phyloP scores from a whole-genome alignment of 2,888 invertebrate species.

The Galerucella nymphaeae region DNA sequence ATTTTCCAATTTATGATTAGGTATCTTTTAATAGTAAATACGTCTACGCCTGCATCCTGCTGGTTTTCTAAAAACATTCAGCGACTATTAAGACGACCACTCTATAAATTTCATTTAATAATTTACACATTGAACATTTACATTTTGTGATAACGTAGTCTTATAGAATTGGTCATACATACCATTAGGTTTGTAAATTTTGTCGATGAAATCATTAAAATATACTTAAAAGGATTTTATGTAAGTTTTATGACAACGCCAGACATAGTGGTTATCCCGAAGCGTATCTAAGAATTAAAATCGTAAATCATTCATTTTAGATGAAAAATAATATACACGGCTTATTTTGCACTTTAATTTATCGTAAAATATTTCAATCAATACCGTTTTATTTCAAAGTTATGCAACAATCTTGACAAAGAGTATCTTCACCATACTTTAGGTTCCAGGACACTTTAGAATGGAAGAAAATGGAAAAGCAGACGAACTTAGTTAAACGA shows the following conservation, averaged over 20 bases:
- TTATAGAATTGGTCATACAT: not conserved
- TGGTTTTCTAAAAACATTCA: not conserved
- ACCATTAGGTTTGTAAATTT: conserved; percentile 1
- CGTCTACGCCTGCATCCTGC: not conserved
- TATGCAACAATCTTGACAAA: no score
- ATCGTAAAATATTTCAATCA: not conserved
- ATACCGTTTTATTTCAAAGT: no score
- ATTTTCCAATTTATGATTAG: no score
- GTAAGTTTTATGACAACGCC: conserved; percentile 26
- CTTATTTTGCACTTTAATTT: no score
- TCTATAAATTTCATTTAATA: conserved; percentile 17
- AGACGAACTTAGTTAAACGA: no score
- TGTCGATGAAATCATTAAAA: conserved; percentile 34
- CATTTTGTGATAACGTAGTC: conserved; percentile 13
- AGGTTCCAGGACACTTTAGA: no score
- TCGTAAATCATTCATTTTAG: not conserved
- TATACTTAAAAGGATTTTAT: conserved; percentile 31
- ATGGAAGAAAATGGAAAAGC: no score
- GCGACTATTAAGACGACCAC: conserved; percentile 16
- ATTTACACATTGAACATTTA: conserved; percentile 14
- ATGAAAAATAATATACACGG: no score
- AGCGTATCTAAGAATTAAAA: not conserved
- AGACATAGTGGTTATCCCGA: conserved; percentile 16
- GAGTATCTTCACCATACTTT: no score
- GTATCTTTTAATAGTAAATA: no score